A percentile compares a stretch with the other conserved stretches of the same genome.
phyloP scores from a whole-genome alignment of 2,113 vertebrate genomes.

The Ariopsis seemanni region DNA sequence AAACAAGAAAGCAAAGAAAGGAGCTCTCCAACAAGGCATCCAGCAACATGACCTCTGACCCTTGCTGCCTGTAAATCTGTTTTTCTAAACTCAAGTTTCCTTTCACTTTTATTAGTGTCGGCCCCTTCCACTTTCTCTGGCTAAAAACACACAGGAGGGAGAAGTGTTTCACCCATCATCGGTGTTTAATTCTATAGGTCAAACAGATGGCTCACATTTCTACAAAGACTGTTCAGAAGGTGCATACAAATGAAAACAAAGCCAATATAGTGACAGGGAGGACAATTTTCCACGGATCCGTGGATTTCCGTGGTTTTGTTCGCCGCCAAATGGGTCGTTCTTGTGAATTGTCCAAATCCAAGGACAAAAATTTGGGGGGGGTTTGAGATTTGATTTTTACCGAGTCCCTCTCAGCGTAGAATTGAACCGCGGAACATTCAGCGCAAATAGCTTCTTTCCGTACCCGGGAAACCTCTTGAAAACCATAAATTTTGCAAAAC shows the following conservation, averaged over 20 bases:
- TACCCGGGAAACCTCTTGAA: too few relatives aligned
- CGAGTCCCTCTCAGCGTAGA: too few relatives aligned
- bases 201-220: background rate
- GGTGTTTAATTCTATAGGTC: background rate
- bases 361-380: too few relatives aligned
- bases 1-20: constrained; percentile 60
- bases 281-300: too few relatives aligned
- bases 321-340: too few relatives aligned
- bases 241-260: background rate
- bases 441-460: too few relatives aligned
- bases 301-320: too few relatives aligned
- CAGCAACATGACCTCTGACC: constrained; percentile 69
- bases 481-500: too few relatives aligned
- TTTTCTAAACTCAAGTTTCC: constrained; percentile 56
- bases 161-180: background rate
- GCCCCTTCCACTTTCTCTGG: background rate
- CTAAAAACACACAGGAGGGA: background rate
- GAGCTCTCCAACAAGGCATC: constrained; percentile 73
- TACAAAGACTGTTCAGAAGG: background rate
- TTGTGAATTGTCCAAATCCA: too few relatives aligned
- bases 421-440: too few relatives aligned
- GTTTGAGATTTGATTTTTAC: too few relatives aligned
- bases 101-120: constrained; percentile 39
- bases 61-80: constrained; percentile 73
- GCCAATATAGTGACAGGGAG: too few relatives aligned